phyloP scores from a whole-genome alignment of 2,797 vertebrate genomes.

The Holocentrus rufus region DNA sequence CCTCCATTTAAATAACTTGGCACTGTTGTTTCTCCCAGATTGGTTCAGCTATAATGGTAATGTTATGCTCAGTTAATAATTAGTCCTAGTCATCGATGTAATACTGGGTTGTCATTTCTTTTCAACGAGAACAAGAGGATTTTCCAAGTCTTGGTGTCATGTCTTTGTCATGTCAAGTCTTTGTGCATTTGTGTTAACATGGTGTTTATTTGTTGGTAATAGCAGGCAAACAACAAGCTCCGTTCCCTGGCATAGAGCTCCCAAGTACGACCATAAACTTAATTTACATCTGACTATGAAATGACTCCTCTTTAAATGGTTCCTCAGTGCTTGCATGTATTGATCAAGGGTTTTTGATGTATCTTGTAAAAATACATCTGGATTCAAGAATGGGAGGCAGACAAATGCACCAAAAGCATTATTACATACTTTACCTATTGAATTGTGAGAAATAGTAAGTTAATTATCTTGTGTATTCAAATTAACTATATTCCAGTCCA shows the following conservation, averaged over 20 bases:
- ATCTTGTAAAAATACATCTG: slow-evolving; percentile 77
- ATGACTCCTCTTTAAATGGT: slow-evolving; percentile 78
- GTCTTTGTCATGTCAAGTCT: slow-evolving; percentile 79
- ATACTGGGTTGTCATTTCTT: not conserved
- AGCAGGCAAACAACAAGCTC: slow-evolving; percentile 87
- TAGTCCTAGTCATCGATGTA: slow-evolving; percentile 18
- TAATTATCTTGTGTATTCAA: not conserved
- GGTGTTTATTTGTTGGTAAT: slow-evolving; percentile 87
- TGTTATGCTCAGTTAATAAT: not conserved
- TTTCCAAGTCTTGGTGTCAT: slow-evolving; percentile 77
- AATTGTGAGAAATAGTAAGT: not conserved
- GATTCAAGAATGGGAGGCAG: slow-evolving; percentile 46
- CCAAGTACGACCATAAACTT: slow-evolving; percentile 85
- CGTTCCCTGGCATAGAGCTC: slow-evolving; percentile 87
- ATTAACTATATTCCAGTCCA: not conserved
- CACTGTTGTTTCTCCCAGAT: slow-evolving; percentile 8
- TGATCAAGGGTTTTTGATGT: slow-evolving; percentile 75
- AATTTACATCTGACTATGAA: slow-evolving; percentile 79
- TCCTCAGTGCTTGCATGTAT: slow-evolving; percentile 81
- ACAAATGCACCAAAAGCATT: not conserved
- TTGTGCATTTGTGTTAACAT: slow-evolving; percentile 84
- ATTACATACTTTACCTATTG: not conserved
- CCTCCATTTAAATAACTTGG: slow-evolving; percentile 47
- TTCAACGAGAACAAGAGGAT: slow-evolving; percentile 59
- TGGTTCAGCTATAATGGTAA: not conserved